Conservation (phyloP, 2,113 vertebrate genomes). For the Micronycteris hirsuta region DNA sequence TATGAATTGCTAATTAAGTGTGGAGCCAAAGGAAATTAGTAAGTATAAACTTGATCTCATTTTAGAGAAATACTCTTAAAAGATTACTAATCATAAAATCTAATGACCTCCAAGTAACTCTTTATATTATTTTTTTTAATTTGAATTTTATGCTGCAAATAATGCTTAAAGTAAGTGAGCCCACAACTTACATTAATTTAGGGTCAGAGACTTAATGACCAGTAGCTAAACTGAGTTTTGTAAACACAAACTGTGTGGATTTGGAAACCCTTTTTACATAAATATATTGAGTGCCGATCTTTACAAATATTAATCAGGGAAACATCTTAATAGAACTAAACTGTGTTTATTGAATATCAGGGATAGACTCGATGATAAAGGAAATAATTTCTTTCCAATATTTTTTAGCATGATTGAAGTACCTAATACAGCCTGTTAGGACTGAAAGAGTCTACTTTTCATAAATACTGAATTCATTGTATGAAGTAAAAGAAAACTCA, state of each 20-base stretch:
- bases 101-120: conserved; percentile 41
- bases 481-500: conserved; percentile 12
- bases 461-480: conserved; percentile 12
- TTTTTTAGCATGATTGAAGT: not conserved
- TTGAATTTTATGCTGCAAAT: conserved; percentile 45
- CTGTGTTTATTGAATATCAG: conserved; percentile 1
- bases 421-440: not conserved
- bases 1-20: conserved; percentile 56
- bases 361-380: not conserved
- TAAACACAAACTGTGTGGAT: not conserved
- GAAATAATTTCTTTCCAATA: conserved; percentile 15
- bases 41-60: conserved; percentile 33
- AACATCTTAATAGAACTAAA: not conserved
- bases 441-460: not conserved
- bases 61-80: conserved; percentile 42
- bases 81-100: conserved; percentile 47
- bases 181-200: conserved; percentile 6
- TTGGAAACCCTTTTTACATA: not conserved
- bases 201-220: not conserved
- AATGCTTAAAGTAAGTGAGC: conserved; percentile 17
- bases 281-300: not conserved
- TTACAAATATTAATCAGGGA: conserved; percentile 28
- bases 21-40: conserved; percentile 45
- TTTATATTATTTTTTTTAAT: conserved; percentile 49
- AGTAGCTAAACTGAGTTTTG: conserved; percentile 36